Evolutionary conservation across 2,888 invertebrate genomes (phyloP).

Genomic region (Nipponacmea schrenckii): DNA sequence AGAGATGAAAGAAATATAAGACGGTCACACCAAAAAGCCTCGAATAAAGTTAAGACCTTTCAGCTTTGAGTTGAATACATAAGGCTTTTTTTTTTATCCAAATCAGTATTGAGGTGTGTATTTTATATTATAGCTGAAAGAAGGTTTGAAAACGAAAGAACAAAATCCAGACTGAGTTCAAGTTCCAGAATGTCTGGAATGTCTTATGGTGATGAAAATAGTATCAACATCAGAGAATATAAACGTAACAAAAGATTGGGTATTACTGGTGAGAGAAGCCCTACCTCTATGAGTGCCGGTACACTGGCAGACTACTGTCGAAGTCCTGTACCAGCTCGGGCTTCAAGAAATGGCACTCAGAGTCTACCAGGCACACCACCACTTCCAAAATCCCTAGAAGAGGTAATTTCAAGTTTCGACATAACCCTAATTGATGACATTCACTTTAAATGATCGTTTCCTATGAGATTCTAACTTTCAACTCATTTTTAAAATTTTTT

Average conservation of each 20-base stretch:
- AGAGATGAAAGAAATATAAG: too few relatives aligned
- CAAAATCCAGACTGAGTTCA: background rate
- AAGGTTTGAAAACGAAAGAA: background rate
- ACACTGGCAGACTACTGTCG: conserved; percentile 33
- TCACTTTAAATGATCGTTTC: too few relatives aligned
- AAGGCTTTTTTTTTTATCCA: too few relatives aligned
- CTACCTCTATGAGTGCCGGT: conserved; percentile 36
- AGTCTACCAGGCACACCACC: conserved; percentile 47
- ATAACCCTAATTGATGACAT: too few relatives aligned
- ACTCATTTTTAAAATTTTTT: too few relatives aligned
- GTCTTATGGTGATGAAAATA: conserved; percentile 9
- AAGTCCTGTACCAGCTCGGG: conserved; percentile 32
- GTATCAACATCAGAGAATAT: background rate
- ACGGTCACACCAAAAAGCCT: too few relatives aligned
- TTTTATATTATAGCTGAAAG: too few relatives aligned
- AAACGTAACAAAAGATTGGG: background rate
- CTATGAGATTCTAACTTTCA: too few relatives aligned
- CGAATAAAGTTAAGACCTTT: too few relatives aligned
- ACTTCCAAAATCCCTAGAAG: conserved; percentile 37
- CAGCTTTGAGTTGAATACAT: too few relatives aligned
- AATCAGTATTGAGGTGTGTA: too few relatives aligned
- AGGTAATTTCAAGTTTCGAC: conserved; percentile 27
- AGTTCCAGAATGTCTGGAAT: background rate
- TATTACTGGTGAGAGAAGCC: conserved; percentile 7
- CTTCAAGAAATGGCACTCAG: conserved; percentile 35